Evolutionary conservation across 2,797 vertebrate species (phyloP), one percentile per base, ranked within the genome.

Genomic region (Sylvilagus floridanus): DNA sequence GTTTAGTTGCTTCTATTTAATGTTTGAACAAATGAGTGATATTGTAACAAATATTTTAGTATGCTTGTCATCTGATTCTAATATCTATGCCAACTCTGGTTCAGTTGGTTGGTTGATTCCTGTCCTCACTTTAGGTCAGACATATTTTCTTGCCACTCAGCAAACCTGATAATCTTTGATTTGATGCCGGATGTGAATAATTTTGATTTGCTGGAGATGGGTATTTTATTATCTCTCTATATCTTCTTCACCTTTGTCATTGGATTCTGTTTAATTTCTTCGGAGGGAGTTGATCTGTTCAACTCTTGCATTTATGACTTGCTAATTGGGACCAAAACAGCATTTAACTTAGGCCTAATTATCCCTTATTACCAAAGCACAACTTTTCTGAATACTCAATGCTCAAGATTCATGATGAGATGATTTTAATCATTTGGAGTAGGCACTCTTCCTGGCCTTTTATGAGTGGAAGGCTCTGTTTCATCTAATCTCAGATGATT

Each of bases 121-220:
- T 75, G 7, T 24, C 1, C 7, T 88, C 3, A 28, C 17, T 30
- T 12, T 78, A 9, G 14, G 13, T 75, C 8, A 0, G 42, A 47
- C 21, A 68, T 81, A 57, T 76, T 88, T 81, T 90, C 26, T 37
- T 76, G 32, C 37, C 90, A 84, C 60, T 72, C 95, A 75, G 8
- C 9, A 87, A 84, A 7, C 5, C 4, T 37, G 12, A 42, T 87
- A 35, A 72, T 68, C 30, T 78, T 92, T 60, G 17, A 32, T 24
- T 28, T 26, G 30, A 71, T 30, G 22, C 50, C 21, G 14, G 6
- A 60, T 22, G 60, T 50, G 83, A 35, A 42, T 32, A 50, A 10
- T 71, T 60, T 88, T 94, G 35, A 11, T 50, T 76, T 37, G 32
- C 14, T 84, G 5, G 22, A 12, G 10, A 32, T 54, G 13, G 14